A percentile compares a stretch with the other conserved stretches of the same genome.
Conservation (phyloP, 2,797 vertebrate genomes). For the Galagoides demidoff region DNA sequence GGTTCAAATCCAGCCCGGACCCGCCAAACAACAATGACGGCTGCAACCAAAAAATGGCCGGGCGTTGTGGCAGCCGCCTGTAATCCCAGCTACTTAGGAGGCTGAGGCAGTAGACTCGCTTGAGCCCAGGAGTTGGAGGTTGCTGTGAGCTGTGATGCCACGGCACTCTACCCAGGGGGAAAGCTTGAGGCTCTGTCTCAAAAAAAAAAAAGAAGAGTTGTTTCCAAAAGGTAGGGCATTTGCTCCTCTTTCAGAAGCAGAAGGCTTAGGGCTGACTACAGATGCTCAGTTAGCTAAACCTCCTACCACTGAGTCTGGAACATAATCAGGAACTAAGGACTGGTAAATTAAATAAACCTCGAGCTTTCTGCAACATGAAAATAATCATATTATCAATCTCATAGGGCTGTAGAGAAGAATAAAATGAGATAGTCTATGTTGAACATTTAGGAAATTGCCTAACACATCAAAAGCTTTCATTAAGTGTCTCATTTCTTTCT, state of each 20-base stretch:
- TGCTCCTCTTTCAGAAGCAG: conserved; percentile 8
- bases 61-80: no score
- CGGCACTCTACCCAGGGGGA: no score
- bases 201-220: no score
- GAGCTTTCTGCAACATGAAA: not conserved
- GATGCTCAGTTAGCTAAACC: conserved; percentile 2
- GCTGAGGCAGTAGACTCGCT: no score
- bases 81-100: no score
- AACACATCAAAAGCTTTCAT: not conserved
- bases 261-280: not conserved
- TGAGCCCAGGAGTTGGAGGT: no score
- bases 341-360: not conserved
- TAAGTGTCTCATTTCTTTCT: not conserved
- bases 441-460: conserved; percentile 6
- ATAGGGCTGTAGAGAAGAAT: not conserved
- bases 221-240: not conserved
- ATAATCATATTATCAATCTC: not conserved
- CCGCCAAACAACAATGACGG: no score
- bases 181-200: no score
- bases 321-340: not conserved
- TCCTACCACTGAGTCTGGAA: not conserved
- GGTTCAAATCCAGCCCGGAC: no score
- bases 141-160: no score
- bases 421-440: conserved; percentile 4
- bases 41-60: no score